Evolutionary conservation across 1,140 invertebrate genomes (phyloP), one percentile per base, ranked within the genome.

Genomic region (Hyposmocoma kahamanoa): DNA sequence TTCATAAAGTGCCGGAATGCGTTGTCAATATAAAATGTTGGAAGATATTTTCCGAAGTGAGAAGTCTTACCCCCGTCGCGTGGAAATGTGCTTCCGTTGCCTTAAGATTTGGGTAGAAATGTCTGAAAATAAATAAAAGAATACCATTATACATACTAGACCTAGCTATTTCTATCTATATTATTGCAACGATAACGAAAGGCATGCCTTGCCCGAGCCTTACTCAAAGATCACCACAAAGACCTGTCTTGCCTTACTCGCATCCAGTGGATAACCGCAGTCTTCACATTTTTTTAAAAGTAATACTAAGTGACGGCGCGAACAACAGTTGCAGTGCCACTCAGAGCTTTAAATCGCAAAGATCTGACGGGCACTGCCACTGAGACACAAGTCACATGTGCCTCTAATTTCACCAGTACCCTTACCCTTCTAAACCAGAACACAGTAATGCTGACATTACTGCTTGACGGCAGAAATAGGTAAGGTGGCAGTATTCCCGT

Each of bases 21-120:
- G 67, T 72, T 73, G 72, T 81, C 77, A 67, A 81, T 81, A 76
- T 81, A 69, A 77, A 72, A 71, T 69, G 64, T 62, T 56, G 53
- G 49, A 49, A 67, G 66, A 71, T 70, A 67, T 67, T 62, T 74
- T 69, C 62, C 57, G 60, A 69, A 70, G 59, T 58, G 64, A 59
- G 64, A 47, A 53, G 44, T 59, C 62, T 36, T 36, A 53, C 63
- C 47, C 67, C 65, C 60, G 69, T 51, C 54, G 69, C 47, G 76
- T 24, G 62, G 67, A 65, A 71, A 73, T 68, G 63, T 46, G 42
- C 54, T 64, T 68, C 56, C 62, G 55, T 32, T 50, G 26, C 18
- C n/a, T 19, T 42, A 4, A 11, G 19, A 43, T 39, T 13, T 1
- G 17, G n/a, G 15, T 36, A 53, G 51, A 53, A 10, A 11, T 5